Conservation (phyloP, 1,140 invertebrate genomes). For the Camponotus pennsylvanicus region DNA sequence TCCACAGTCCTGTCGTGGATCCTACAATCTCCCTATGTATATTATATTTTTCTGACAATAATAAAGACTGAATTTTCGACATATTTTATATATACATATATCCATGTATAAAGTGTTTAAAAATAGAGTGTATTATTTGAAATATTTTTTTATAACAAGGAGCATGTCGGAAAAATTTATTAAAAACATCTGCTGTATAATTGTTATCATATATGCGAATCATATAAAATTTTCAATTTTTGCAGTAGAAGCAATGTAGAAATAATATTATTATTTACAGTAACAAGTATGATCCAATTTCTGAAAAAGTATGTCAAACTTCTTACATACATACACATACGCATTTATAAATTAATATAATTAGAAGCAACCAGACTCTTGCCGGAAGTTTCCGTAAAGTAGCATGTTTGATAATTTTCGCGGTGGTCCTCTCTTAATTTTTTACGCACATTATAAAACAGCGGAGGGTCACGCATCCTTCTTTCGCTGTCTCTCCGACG, state of each 20-base stretch:
- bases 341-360: conserved; percentile 1
- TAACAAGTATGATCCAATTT: not conserved
- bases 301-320: not conserved
- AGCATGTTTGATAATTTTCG: conserved; percentile 20
- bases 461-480: conserved; percentile 68
- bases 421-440: conserved; percentile 21
- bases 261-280: not conserved
- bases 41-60: not conserved
- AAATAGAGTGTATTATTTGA: not conserved
- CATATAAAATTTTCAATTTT: not conserved
- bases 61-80: not conserved
- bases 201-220: not conserved
- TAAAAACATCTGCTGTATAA: not conserved
- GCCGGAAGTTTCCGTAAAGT: not conserved
- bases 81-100: no score
- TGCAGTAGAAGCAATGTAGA: not conserved
- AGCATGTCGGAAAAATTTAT: not conserved
- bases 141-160: not conserved
- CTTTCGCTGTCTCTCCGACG: conserved; percentile 62
- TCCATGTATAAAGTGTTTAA: no score
- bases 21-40: conserved; percentile 36
- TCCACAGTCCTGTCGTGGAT: conserved; percentile 40
- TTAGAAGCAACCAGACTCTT: conserved; percentile 5
- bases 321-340: not conserved
- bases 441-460: conserved; percentile 57